Conservation (phyloP, 2,888 invertebrate genomes). For the Lepidochrysops patricia region DNA sequence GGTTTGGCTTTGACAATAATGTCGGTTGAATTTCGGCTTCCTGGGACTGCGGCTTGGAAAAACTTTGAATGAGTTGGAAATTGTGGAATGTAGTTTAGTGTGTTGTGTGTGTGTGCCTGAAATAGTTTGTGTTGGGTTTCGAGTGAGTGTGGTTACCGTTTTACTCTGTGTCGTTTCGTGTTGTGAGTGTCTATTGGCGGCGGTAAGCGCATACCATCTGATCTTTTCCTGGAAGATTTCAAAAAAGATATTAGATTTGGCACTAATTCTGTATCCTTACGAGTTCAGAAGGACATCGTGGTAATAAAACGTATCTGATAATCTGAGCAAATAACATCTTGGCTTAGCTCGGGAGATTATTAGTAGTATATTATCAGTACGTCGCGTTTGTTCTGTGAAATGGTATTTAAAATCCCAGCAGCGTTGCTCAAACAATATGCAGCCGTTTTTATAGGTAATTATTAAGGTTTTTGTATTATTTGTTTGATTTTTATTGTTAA, state of each 20-base stretch:
- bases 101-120: too few relatives aligned
- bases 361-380: background rate
- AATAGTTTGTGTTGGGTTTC: too few relatives aligned
- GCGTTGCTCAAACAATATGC: background rate
- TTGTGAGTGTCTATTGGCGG: too few relatives aligned
- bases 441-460: constrained; percentile 1
- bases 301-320: background rate
- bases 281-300: background rate
- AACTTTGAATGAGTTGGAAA: background rate
- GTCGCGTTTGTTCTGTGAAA: background rate
- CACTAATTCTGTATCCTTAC: too few relatives aligned
- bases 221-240: too few relatives aligned
- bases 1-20: background rate
- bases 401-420: background rate
- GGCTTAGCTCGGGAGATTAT: background rate
- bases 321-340: background rate
- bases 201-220: too few relatives aligned
- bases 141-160: too few relatives aligned
- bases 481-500: too few relatives aligned
- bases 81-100: background rate
- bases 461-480: background rate
- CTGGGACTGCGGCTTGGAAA: background rate
- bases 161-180: too few relatives aligned
- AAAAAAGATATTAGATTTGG: too few relatives aligned
- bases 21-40: background rate